Conservation (phyloP, 2,888 invertebrate genomes). For the Ramazzottius varieornatus region DNA sequence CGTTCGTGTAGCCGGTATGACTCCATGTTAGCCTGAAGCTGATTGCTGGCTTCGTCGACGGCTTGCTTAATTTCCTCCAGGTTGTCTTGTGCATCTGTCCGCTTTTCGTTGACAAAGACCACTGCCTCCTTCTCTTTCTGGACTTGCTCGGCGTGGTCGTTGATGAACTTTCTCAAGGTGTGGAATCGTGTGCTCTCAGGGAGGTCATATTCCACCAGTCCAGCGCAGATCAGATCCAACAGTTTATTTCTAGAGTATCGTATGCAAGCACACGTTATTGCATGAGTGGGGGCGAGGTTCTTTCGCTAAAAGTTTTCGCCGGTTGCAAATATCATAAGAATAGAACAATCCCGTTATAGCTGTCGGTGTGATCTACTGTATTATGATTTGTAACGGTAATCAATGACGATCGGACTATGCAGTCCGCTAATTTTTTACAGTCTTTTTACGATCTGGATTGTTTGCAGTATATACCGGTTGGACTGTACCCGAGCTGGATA, state of each 20-base stretch:
- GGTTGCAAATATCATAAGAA: too few species aligned
- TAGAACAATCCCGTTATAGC: too few species aligned
- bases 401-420: too few species aligned
- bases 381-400: too few species aligned
- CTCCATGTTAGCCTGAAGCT: neutral
- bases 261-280: too few species aligned
- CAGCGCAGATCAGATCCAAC: neutral
- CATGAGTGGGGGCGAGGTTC: too few species aligned
- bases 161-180: neutral
- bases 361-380: too few species aligned
- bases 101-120: neutral
- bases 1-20: neutral
- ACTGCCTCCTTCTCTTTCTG: neutral
- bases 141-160: neutral
- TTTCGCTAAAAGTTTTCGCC: too few species aligned
- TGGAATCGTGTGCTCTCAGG: neutral
- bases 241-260: neutral
- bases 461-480: too few species aligned
- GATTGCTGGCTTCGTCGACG: neutral
- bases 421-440: too few species aligned
- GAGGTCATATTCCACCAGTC: neutral
- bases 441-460: too few species aligned
- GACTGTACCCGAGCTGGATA: neutral
- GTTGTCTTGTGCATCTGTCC: neutral
- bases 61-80: neutral